phyloP scores from a whole-genome alignment of 2,797 vertebrate species.

The Muraenolepis orangiensis region DNA sequence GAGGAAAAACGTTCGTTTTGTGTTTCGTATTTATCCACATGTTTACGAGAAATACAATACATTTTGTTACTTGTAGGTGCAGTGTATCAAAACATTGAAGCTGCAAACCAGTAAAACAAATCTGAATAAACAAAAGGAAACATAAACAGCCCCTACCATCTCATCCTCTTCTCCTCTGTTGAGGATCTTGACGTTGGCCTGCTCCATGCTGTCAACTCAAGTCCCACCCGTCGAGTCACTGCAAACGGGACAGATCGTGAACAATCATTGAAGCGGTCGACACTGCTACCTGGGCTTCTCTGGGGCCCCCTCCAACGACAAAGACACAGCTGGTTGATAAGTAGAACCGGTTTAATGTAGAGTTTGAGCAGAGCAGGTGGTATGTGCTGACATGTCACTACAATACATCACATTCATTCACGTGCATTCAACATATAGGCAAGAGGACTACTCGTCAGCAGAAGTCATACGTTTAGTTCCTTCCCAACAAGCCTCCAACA shows the following conservation, averaged over 20 bases:
- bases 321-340: no score
- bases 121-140: background rate
- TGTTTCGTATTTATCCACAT: background rate
- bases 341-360: no score
- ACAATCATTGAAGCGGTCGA: background rate
- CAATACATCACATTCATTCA: no score
- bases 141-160: slow-evolving; percentile 77
- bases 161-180: slow-evolving; percentile 94
- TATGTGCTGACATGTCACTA: no score
- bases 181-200: slow-evolving; percentile 85
- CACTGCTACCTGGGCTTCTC: no score
- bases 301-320: no score
- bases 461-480: no score
- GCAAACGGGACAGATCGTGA: slow-evolving; percentile 36
- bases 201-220: slow-evolving; percentile 83
- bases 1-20: background rate
- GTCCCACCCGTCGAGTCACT: slow-evolving; percentile 64
- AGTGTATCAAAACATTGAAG: background rate
- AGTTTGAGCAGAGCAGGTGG: no score
- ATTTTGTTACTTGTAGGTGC: background rate
- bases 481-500: no score
- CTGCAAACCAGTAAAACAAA: background rate
- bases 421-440: no score
- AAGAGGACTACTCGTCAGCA: no score
- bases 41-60: background rate